Percentiles rank a stretch among this genome's conserved stretches.
Conservation (phyloP, 2,888 invertebrate genomes). For the Bembecia ichneumoniformis region DNA sequence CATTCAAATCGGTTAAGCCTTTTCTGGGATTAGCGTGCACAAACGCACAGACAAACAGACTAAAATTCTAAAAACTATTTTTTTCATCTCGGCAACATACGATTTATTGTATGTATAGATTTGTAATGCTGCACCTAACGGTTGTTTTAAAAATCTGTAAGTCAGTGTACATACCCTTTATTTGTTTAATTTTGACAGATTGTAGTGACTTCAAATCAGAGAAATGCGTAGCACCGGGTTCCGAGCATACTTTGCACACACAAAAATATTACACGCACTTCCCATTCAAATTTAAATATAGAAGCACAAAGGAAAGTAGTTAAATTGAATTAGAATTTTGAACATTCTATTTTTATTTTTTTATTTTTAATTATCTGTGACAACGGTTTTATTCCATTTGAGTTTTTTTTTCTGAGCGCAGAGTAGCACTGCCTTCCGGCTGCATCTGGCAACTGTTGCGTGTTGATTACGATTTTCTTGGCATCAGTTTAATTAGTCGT, state of each 20-base stretch:
- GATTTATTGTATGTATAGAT: too few species aligned
- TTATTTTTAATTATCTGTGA: too few species aligned
- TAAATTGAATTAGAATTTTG: too few species aligned
- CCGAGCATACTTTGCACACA: neutral
- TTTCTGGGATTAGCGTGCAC: too few species aligned
- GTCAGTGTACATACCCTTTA: conserved; percentile 37
- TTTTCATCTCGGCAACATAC: too few species aligned
- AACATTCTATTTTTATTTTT: too few species aligned
- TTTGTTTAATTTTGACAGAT: conserved; percentile 48
- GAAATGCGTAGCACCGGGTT: neutral
- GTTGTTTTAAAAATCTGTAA: too few species aligned
- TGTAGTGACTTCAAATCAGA: conserved; percentile 4
- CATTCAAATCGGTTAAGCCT: too few species aligned
- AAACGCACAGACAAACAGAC: too few species aligned
- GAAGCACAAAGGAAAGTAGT: too few species aligned
- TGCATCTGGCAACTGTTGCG: conserved; percentile 37
- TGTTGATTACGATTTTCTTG: neutral
- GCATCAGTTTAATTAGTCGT: conserved; percentile 15
- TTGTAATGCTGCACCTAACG: too few species aligned
- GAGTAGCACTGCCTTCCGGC: conserved; percentile 18
- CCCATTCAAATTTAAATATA: neutral
- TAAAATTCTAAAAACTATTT: too few species aligned
- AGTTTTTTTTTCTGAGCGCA: neutral
- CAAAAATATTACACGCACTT: neutral
- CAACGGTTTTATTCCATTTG: neutral